Evolutionary conservation across 2,113 vertebrate species (phyloP).

Genomic region (Narcine bancroftii): DNA sequence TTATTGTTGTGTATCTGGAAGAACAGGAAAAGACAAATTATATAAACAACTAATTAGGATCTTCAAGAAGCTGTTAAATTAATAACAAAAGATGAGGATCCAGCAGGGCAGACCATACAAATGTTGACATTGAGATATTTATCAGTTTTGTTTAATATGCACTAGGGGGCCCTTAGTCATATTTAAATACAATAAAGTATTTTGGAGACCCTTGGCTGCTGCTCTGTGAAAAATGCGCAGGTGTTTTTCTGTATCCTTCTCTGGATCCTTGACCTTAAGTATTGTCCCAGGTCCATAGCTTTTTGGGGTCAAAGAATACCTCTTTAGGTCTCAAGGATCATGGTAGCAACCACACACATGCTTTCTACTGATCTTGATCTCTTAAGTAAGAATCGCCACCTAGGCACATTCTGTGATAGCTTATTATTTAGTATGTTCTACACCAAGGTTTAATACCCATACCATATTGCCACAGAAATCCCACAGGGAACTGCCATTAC

Average conservation of each 20-base stretch:
- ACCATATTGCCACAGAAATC: too few relatives aligned
- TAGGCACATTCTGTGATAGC: neutral
- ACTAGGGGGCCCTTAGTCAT: neutral
- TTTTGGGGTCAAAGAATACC: neutral
- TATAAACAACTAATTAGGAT: conserved; percentile 24
- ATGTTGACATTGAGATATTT: neutral
- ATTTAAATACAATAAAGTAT: neutral
- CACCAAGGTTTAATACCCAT: neutral
- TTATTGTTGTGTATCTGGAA: neutral
- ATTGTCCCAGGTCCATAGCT: neutral
- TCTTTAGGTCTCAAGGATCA: neutral
- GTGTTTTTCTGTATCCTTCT: neutral
- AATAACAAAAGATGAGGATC: neutral
- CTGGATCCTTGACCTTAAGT: neutral
- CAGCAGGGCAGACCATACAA: neutral
- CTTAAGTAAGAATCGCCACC: neutral
- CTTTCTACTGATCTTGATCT: neutral
- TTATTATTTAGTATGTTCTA: neutral
- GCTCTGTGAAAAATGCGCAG: too few relatives aligned
- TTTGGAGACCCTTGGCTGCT: neutral
- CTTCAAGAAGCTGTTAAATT: neutral
- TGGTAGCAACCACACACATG: neutral
- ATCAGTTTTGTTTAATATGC: neutral
- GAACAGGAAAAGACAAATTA: conserved; percentile 24
- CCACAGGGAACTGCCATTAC: too few relatives aligned